Evolutionary conservation across 2,797 vertebrate species (phyloP), one percentile per base, ranked within the genome.

Genomic region (Pseudochirops corinnae): DNA sequence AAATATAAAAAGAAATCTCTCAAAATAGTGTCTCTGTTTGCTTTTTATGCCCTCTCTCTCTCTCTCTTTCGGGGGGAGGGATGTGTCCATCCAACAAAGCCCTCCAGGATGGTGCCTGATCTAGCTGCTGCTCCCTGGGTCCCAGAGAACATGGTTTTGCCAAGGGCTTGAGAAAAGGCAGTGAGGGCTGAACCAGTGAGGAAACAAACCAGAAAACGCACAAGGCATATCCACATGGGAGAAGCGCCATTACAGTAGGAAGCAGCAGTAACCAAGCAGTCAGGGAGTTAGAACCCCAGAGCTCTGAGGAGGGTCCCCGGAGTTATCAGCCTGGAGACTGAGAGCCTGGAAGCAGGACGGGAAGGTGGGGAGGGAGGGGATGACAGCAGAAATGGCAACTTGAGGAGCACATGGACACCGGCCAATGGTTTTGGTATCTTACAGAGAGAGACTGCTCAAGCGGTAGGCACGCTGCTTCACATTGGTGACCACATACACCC

Each of bases 161-260:
- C 93, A 60, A 94, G 98, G 97, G 96, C 97, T 97, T 92, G 91
- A 98, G 98, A 98, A 98, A 98, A 98, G 98, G 98, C 97, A 96
- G 98, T 91, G 98, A 98, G 97, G 74, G 98, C 97, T 94, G 98
- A 97, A 96, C 94, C 96, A 95, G 97, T 90, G 92, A 18, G 97
- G 96, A 82, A 97, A 97, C 97, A 95, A 94, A 97, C 56, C 96
- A 97, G 97, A 97, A 97, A 97, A 93, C 92, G 57, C 98, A 97
- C 97, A 96, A 0, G 91, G 94, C 91, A 29, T n/a, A 56, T 52
- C 55, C 31, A 55, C 39, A 62, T 53, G 18, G 92, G 55, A 94
- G 90, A 87, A 96, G 95, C 96, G 18, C 28, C 96, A 50, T 92
- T 10, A 56, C 90, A 91, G 93, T 50, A 94, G 24, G 0, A 90